These are phyloP conservation scores for Hydrolagus colliei DNA, from an alignment of 2,797 vertebrate species.

Conservation along the genomic window DNA sequence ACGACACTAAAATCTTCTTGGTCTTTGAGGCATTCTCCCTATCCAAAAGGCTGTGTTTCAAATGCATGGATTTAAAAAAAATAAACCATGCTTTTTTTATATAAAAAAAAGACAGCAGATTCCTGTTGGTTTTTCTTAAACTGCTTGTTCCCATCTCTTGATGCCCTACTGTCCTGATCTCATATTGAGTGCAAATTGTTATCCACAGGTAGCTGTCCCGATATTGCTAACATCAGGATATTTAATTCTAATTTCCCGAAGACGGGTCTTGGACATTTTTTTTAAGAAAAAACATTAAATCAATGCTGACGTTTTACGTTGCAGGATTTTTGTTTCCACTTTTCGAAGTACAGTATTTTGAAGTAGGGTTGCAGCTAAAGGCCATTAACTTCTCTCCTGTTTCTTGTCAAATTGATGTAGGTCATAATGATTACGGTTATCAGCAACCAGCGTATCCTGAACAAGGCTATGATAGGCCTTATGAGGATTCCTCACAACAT, in stretches of 20 bases:
- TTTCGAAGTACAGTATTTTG: not conserved
- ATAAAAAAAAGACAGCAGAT: no score
- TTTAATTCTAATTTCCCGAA: not conserved
- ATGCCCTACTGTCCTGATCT: no score
- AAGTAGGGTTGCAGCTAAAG: constrained; percentile 58
- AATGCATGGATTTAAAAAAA: no score
- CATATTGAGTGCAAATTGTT: no score
- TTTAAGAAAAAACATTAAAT: not conserved
- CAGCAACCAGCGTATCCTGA: constrained; percentile 76
- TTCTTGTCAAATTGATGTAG: constrained; percentile 75
- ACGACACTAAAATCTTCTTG: no score
- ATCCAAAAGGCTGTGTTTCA: no score
- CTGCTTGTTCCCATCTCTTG: no score
- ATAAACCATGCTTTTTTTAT: no score
- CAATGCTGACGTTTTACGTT: not conserved
- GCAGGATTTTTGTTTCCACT: not conserved
- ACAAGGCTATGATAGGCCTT: constrained; percentile 82
- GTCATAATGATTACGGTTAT: constrained; percentile 79
- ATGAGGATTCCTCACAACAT: constrained; percentile 77
- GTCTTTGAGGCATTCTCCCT: no score
- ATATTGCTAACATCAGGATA: not conserved
- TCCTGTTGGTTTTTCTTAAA: no score
- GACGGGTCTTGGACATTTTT: not conserved
- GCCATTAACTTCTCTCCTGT: constrained; percentile 76
- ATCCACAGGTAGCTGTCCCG: no score